These are phyloP conservation scores for Ptilodon capucinus DNA, from an alignment of 2,888 invertebrate genomes.

Conservation along the genomic window DNA sequence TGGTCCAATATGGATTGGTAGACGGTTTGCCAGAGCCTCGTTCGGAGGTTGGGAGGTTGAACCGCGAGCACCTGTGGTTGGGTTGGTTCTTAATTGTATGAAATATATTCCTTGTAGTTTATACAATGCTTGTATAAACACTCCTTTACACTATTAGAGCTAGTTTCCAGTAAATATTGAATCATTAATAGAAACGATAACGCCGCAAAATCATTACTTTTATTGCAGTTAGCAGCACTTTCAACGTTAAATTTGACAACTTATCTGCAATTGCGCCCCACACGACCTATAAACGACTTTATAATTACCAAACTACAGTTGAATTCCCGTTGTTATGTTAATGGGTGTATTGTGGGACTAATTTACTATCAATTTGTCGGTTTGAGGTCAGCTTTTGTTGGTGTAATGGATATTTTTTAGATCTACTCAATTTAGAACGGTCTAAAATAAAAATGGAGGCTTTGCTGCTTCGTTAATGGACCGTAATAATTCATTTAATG, in stretches of 20 bases:
- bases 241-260: conserved; percentile 65
- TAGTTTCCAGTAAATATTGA: conserved; percentile 18
- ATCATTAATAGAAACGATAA: conserved; percentile 36
- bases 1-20: no score
- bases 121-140: no score
- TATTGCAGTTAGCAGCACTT: conserved; percentile 56
- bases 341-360: conserved; percentile 19
- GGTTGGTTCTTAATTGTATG: no score
- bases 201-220: conserved; percentile 56
- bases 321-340: conserved; percentile 22
- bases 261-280: conserved; percentile 60
- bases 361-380: conserved; percentile 21
- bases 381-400: conserved; percentile 13
- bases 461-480: no score
- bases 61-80: no score
- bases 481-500: no score
- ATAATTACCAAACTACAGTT: conserved; percentile 29
- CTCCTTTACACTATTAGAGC: not conserved
- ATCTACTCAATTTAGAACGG: not conserved
- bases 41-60: no score
- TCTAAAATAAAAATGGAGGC: no score
- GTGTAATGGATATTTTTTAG: conserved; percentile 4
- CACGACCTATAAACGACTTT: conserved; percentile 47
- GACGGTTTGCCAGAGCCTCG: no score
- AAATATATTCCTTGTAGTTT: no score